Percentiles rank a stretch among this genome's conserved stretches.
Evolutionary conservation across 2,888 invertebrate species (phyloP).

Genomic region (Antheraea assamensis): DNA sequence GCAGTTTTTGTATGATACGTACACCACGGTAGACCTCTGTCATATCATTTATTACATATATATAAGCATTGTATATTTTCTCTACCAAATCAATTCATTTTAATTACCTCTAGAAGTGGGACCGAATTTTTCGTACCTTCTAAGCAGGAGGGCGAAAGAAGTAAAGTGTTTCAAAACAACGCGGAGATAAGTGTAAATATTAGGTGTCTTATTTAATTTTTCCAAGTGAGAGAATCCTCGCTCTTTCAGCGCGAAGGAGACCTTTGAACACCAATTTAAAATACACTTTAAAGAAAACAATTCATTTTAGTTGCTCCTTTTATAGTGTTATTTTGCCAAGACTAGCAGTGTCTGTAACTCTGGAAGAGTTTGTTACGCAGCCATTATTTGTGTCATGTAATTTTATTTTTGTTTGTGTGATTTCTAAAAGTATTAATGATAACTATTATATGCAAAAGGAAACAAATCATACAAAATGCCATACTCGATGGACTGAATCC

Average conservation of each 20-base stretch:
- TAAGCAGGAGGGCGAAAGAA: constrained; percentile 46
- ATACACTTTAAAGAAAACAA: not conserved
- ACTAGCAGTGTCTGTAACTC: not conserved
- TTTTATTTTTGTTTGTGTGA: no score
- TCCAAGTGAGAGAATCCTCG: constrained; percentile 33
- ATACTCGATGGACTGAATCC: no score
- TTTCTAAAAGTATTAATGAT: no score
- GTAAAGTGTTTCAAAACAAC: constrained; percentile 66
- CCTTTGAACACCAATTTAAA: not conserved
- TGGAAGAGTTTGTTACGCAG: no score
- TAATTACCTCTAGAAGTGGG: constrained; percentile 30
- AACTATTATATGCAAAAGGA: no score
- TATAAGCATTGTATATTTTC: not conserved
- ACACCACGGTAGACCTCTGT: no score
- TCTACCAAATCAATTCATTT: not conserved
- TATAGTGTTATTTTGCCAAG: not conserved
- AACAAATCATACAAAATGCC: no score
- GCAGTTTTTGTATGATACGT: no score
- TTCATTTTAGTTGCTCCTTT: not conserved
- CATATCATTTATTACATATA: no score
- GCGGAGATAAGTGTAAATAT: constrained; percentile 60
- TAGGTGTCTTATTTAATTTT: constrained; percentile 64
- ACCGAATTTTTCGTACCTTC: constrained; percentile 33
- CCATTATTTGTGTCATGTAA: no score
- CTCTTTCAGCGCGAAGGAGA: not conserved